These are phyloP conservation scores for Balearica regulorum DNA, from an alignment of 2,797 vertebrate genomes.

Conservation along the genomic window DNA sequence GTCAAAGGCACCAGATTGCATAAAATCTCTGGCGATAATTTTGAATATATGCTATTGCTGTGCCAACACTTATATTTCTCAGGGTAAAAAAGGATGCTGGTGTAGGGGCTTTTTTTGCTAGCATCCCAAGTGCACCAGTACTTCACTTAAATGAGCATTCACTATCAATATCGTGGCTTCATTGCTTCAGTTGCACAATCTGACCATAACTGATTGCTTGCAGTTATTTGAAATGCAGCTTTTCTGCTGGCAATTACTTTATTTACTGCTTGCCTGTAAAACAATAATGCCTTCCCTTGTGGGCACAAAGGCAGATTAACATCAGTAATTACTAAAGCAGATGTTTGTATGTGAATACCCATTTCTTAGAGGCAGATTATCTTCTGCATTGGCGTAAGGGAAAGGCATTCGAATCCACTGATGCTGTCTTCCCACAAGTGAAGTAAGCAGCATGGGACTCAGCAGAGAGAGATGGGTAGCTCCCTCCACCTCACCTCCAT, in stretches of 20 bases:
- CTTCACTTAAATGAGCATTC: background rate
- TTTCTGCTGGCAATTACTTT: background rate
- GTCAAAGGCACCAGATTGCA: background rate
- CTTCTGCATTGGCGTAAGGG: background rate
- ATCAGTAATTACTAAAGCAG: conserved; percentile 6
- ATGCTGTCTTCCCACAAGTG: background rate
- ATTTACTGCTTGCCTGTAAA: background rate
- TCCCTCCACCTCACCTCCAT: background rate
- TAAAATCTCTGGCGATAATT: background rate
- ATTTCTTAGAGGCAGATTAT: conserved; percentile 4
- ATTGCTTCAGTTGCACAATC: background rate
- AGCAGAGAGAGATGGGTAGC: background rate
- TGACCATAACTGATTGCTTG: background rate
- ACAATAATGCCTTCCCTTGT: background rate
- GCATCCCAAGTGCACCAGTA: background rate
- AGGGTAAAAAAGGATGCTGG: background rate
- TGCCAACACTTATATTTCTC: background rate
- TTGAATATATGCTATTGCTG: background rate
- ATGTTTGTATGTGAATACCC: background rate
- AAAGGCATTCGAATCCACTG: background rate
- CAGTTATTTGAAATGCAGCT: background rate
- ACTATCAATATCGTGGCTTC: background rate
- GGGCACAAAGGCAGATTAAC: background rate
- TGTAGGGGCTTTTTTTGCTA: background rate
- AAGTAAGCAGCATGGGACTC: background rate